phyloP scores from a whole-genome alignment of 2,797 vertebrate genomes.

The Spinibarbus caldwelli region DNA sequence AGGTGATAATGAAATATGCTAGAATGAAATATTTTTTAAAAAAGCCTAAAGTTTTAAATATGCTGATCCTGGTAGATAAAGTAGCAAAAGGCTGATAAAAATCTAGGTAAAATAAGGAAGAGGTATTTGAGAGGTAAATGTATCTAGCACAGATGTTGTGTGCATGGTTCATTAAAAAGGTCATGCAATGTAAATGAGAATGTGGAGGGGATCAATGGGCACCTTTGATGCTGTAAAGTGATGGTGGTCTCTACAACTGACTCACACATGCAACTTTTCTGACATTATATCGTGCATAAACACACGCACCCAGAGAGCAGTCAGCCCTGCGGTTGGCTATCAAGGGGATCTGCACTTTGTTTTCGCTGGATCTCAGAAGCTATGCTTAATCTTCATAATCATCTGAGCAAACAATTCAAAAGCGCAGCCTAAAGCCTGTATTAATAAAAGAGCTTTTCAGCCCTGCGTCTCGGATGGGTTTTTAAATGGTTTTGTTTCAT shows the following conservation, averaged over 20 bases:
- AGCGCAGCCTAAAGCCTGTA: conserved; percentile 64
- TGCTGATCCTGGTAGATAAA: neutral
- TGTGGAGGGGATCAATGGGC: conserved; percentile 51
- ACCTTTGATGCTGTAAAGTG: conserved; percentile 70
- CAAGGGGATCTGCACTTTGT: conserved; percentile 68
- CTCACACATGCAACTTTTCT: conserved; percentile 21
- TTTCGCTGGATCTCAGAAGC: conserved; percentile 71
- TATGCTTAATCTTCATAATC: conserved; percentile 73
- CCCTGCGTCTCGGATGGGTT: neutral
- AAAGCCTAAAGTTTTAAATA: neutral
- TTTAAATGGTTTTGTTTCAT: conserved; percentile 30
- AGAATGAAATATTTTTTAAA: neutral
- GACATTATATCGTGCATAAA: conserved; percentile 41
- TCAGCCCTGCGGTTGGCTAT: conserved; percentile 58
- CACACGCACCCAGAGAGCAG: conserved; percentile 25
- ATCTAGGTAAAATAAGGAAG: conserved; percentile 22
- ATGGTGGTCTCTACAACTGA: conserved; percentile 48
- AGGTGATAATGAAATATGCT: neutral
- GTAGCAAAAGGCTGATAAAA: neutral
- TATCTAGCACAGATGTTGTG: neutral
- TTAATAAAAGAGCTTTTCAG: conserved; percentile 62
- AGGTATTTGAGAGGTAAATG: neutral
- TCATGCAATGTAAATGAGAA: conserved; percentile 50
- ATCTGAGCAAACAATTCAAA: conserved; percentile 73
- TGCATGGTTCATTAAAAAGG: conserved; percentile 17